These are phyloP conservation scores for Mactra quadrangularis DNA, from an alignment of 1,140 invertebrate species.

Conservation along the genomic window DNA sequence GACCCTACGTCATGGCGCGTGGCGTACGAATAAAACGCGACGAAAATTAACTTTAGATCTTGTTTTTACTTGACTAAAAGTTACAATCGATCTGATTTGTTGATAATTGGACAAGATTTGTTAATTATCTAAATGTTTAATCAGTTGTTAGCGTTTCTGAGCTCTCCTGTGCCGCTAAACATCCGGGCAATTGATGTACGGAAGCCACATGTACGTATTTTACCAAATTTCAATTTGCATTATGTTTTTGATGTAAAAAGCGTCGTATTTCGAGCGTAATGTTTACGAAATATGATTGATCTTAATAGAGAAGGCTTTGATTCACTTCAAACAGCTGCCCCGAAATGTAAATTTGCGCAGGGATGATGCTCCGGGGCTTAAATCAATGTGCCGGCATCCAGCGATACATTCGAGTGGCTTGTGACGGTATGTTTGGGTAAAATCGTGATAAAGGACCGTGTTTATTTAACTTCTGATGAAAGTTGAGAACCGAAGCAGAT, in stretches of 20 bases:
- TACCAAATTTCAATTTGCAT: slow-evolving; percentile 21
- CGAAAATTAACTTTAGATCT: background rate
- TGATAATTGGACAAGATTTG: slow-evolving; percentile 24
- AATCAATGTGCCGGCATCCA: slow-evolving; percentile 37
- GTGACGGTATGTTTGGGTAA: slow-evolving; percentile 6
- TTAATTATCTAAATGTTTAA: slow-evolving; percentile 10
- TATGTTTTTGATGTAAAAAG: slow-evolving; percentile 11
- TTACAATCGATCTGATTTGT: slow-evolving; percentile 17
- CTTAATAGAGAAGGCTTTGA: slow-evolving; percentile 36
- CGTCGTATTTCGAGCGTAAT: slow-evolving; percentile 38
- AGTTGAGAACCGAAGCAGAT: slow-evolving; percentile 28
- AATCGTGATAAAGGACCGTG: slow-evolving; percentile 22
- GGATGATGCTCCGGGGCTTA: slow-evolving; percentile 4
- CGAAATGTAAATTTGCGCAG: slow-evolving; percentile 38
- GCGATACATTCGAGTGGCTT: background rate
- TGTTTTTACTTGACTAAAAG: background rate
- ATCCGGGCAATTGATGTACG: slow-evolving; percentile 10
- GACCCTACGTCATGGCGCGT: slow-evolving; percentile 35
- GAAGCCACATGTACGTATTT: slow-evolving; percentile 15
- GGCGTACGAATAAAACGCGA: slow-evolving; percentile 18
- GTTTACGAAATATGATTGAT: slow-evolving; percentile 42
- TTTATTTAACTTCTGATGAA: slow-evolving; percentile 27
- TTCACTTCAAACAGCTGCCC: slow-evolving; percentile 41
- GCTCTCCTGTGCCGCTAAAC: background rate
- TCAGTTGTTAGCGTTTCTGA: slow-evolving; percentile 12